A percentile compares a stretch with the other conserved stretches of the same genome.
Evolutionary conservation across 2,888 invertebrate species (phyloP).

Genomic region (Lapara coniferarum): DNA sequence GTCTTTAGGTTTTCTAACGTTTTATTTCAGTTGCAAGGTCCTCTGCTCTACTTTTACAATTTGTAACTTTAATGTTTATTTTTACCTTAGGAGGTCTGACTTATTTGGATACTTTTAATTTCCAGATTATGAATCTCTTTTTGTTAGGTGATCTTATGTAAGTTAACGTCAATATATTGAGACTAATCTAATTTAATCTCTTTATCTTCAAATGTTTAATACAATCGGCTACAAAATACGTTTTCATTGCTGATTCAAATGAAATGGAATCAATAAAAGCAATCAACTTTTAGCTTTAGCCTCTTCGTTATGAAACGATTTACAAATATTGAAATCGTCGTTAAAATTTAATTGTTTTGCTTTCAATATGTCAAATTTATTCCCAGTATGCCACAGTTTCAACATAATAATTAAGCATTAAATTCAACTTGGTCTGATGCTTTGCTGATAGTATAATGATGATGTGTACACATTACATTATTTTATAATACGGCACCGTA

Average conservation of each 20-base stretch:
- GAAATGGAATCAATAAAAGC: neutral
- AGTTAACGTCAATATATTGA: neutral
- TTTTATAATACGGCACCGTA: no score
- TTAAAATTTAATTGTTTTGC: neutral
- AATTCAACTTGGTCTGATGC: no score
- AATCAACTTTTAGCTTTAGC: neutral
- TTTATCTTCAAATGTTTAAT: neutral
- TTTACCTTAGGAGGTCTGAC: conserved; percentile 4
- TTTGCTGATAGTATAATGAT: no score
- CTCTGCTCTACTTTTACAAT: neutral
- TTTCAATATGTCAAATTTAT: no score
- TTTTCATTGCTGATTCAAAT: neutral
- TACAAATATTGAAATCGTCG: neutral
- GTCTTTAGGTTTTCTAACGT: conserved; percentile 11
- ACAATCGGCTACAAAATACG: neutral
- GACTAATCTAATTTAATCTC: neutral
- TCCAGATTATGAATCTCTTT: neutral
- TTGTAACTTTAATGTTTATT: conserved; percentile 4
- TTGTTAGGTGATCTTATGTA: neutral
- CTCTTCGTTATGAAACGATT: neutral
- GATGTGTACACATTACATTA: no score
- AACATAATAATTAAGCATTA: no score
- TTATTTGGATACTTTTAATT: conserved; percentile 13
- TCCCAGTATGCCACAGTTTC: no score
- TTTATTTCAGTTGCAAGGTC: conserved; percentile 10